Percentiles rank a stretch among this genome's conserved stretches.
Conservation (phyloP, 2,888 invertebrate species). For the Cetonia aurata region DNA sequence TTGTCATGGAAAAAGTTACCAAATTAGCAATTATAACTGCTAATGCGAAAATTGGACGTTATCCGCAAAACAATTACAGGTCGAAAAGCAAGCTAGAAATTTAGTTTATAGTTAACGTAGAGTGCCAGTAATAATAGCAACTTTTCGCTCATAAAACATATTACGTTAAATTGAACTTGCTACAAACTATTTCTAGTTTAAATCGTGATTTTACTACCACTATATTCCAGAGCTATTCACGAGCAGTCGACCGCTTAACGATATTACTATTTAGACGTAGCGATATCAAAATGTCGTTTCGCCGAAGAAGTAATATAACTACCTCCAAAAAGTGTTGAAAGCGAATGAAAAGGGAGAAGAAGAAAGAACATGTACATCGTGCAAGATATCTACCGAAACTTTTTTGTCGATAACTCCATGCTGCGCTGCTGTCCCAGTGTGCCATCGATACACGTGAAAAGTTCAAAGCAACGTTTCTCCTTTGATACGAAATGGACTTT, state of each 20-base stretch:
- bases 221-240: background rate
- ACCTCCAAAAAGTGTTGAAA: conserved; percentile 1
- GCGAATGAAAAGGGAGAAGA: no score
- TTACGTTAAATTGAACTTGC: no score
- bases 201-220: background rate
- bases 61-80: background rate
- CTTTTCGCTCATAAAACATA: no score
- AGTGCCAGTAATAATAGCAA: no score
- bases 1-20: no score
- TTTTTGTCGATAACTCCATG: conserved; percentile 11
- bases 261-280: conserved; percentile 5
- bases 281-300: conserved; percentile 1
- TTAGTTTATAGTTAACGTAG: no score
- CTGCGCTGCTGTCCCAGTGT: conserved; percentile 12
- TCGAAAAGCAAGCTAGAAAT: background rate
- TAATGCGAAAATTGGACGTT: no score
- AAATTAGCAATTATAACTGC: no score
- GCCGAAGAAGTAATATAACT: background rate
- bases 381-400: conserved; percentile 20
- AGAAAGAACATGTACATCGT: conserved; percentile 8
- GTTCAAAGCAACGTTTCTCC: conserved; percentile 57
- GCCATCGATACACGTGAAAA: conserved; percentile 43
- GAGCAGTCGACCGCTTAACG: conserved; percentile 4
- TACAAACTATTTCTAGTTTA: no score
- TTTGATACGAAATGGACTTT: conserved; percentile 61